Evolutionary conservation across 2,113 vertebrate genomes (phyloP).

Genomic region (Heterochromis multidens): DNA sequence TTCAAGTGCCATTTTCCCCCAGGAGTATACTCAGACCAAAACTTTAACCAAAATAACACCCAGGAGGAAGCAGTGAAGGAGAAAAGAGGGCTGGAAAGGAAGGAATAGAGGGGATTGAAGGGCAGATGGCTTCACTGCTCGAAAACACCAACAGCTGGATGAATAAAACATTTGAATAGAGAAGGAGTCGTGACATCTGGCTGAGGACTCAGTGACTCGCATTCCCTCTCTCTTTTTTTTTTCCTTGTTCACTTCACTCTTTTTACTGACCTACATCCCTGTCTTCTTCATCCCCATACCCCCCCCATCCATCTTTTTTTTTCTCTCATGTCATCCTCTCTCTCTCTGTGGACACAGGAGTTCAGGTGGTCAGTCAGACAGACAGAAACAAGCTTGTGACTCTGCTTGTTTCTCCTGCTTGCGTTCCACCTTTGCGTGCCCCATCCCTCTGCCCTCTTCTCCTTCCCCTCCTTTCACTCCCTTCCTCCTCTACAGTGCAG

Average conservation of each 20-base stretch:
- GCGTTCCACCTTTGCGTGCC: neutral
- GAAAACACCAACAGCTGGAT: constrained; percentile 47
- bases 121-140: constrained; percentile 31
- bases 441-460: neutral
- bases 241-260: neutral
- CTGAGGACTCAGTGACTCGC: constrained; percentile 27
- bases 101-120: constrained; percentile 7
- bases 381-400: constrained; percentile 14
- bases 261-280: neutral
- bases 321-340: neutral
- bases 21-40: neutral
- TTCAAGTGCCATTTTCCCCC: neutral
- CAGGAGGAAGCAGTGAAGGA: constrained; percentile 1
- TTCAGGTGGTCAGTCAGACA: constrained; percentile 10
- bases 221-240: neutral
- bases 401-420: constrained; percentile 5
- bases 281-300: neutral
- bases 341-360: neutral
- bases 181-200: constrained; percentile 47
- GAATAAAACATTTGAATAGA: constrained; percentile 66
- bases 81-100: neutral
- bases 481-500: neutral
- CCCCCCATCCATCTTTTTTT: neutral
- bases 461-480: neutral
- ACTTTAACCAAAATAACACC: neutral